A percentile compares a stretch with the other conserved stretches of the same genome.
These are phyloP conservation scores for Thunnus thynnus DNA, from an alignment of 2,113 vertebrate species.

Conservation along the genomic window DNA sequence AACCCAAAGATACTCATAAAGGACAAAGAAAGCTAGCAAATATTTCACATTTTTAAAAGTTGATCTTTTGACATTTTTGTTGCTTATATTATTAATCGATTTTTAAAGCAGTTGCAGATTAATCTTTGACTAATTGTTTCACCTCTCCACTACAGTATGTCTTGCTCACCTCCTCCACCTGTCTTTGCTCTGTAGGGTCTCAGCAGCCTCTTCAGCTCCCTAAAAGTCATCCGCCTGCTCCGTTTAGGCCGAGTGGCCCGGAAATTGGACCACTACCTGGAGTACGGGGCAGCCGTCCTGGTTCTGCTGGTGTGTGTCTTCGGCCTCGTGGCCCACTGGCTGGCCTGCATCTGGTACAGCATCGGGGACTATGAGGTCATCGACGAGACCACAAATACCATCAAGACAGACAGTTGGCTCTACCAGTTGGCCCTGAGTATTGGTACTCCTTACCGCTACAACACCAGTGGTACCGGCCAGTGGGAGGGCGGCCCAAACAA, in stretches of 20 bases:
- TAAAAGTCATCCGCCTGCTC: constrained; percentile 96
- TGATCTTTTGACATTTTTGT: no score
- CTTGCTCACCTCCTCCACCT: not conserved
- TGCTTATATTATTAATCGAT: no score
- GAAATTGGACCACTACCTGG: constrained; percentile 97
- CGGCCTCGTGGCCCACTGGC: constrained; percentile 97
- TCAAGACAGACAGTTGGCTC: constrained; percentile 97
- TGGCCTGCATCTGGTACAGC: constrained; percentile 99
- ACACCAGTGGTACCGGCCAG: constrained; percentile 91
- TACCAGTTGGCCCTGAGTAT: constrained; percentile 95
- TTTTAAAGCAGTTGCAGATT: not conserved
- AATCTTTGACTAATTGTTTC: no score
- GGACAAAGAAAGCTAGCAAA: no score
- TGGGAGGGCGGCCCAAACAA: constrained; percentile 99
- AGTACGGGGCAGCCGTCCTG: constrained; percentile 96
- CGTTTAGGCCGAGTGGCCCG: constrained; percentile 95
- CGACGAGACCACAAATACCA: constrained; percentile 93
- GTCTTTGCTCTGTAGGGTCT: constrained; percentile 87
- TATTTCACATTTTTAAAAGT: no score
- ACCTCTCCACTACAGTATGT: not conserved
- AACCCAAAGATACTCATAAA: no score
- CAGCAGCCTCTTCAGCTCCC: constrained; percentile 98
- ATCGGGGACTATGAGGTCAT: constrained; percentile 98
- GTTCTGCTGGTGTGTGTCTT: constrained; percentile 97
- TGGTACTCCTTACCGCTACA: constrained; percentile 95